phyloP scores from a whole-genome alignment of 2,797 vertebrate genomes.

The Florisuga fusca region DNA sequence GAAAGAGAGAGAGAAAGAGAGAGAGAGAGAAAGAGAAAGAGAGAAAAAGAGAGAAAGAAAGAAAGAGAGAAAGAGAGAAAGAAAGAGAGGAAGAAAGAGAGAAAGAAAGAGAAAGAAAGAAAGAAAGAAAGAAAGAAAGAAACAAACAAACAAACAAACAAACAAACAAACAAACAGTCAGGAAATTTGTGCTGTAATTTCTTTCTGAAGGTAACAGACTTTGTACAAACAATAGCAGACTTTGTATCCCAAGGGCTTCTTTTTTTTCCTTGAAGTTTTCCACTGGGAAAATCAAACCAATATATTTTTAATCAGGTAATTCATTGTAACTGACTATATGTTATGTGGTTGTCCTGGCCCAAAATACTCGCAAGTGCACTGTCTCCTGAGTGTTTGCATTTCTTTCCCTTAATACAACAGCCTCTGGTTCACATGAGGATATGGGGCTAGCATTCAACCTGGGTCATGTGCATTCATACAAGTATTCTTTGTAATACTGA shows the following conservation, averaged over 20 bases:
- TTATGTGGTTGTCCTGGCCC: background rate
- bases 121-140: background rate
- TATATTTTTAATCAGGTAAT: background rate
- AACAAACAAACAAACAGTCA: background rate
- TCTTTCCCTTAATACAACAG: background rate
- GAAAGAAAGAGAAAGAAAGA: no score
- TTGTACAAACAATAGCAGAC: background rate
- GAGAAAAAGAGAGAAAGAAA: no score
- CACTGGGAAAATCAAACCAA: background rate
- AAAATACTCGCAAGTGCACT: constrained; percentile 29
- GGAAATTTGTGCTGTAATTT: background rate
- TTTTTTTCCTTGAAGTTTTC: background rate
- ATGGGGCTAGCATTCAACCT: background rate
- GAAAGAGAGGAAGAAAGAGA: no score
- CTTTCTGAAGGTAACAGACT: background rate
- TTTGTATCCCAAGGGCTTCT: background rate
- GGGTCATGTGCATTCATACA: background rate
- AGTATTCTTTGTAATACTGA: constrained; percentile 2
- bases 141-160: background rate
- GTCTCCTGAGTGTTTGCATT: background rate
- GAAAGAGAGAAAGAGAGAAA: no score
- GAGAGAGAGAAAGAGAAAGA: background rate
- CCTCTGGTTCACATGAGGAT: constrained; percentile 17
- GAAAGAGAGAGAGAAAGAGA: background rate
- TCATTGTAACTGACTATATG: background rate